Percentiles rank a stretch among this genome's conserved stretches.
phyloP scores from a whole-genome alignment of 2,113 vertebrate genomes.

The Platysternon megacephalum region DNA sequence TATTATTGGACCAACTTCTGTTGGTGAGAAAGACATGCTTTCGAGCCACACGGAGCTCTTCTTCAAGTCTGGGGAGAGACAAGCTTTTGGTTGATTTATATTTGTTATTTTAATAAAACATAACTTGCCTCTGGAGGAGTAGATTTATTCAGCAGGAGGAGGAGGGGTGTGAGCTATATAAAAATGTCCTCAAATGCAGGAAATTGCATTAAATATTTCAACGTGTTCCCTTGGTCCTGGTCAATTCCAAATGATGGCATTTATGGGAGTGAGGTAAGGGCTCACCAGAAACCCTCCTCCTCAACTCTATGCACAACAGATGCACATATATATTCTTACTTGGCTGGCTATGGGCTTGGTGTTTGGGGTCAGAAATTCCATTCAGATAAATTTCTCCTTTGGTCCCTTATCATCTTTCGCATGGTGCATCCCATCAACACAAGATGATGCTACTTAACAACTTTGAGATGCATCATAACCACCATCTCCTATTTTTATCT shows the following conservation, averaged over 20 bases:
- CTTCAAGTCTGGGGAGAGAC: neutral
- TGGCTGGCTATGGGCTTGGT: neutral
- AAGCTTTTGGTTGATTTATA: neutral
- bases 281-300: neutral
- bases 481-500: neutral
- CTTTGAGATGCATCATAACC: constrained; percentile 6
- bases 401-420: neutral
- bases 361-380: neutral
- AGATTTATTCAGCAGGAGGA: constrained; percentile 3
- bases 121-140: neutral
- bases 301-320: neutral
- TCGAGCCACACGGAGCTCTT: neutral
- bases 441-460: neutral
- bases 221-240: neutral
- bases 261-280: neutral
- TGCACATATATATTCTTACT: neutral
- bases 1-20: neutral
- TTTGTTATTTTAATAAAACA: constrained; percentile 9
- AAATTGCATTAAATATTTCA: neutral
- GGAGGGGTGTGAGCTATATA: neutral
- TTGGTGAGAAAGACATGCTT: neutral
- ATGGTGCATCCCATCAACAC: neutral
- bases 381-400: neutral
- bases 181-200: constrained; percentile 2
- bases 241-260: neutral